Evolutionary conservation across 2,113 vertebrate species (phyloP), one percentile per base, ranked within the genome.

Genomic region (Sander lucioperca): DNA sequence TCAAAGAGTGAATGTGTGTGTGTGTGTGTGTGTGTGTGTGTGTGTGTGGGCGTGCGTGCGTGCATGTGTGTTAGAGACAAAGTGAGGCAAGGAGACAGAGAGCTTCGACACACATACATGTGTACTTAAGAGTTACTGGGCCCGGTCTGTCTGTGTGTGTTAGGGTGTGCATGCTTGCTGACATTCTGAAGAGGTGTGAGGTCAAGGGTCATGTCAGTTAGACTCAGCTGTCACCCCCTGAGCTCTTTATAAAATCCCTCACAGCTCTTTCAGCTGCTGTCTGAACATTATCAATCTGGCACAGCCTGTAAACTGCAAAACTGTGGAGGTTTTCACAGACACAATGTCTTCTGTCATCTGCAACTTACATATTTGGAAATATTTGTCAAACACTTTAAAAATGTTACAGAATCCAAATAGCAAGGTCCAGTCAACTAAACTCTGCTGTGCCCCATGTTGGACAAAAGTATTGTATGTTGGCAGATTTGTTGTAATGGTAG

Each of bases 101-200:
- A 68, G 64, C 59, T 58, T 68, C 13, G 10, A 76, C 33, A 68
- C 18, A n/a, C 15, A 43, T 51, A 10, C 16, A 48, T 39, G 54
- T 74, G 58, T 77, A 43, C 79, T 72, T 81, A 82, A 84, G 64
- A 36, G 51, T 61, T 36, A 68, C 77, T 47, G 61, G 64, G 51
- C 25, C 61, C 39, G 18, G 74, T 77, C 10, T 51, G 83, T 80
- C 23, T 59, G 68, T 58, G 85, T 56, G 59, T 79, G 80, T 86
- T 19, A 58, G 66, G 0, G 1, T 57, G 88, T 82, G 82, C 11
- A 47, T 25, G 76, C 50, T 48, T 84, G 85, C 85, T 87, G 85
- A 91, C 89, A 89, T 89, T 91, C 87, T 90, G 89, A 92, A 90
- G 89, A 93, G 82, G 90, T 92, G 91, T 80, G 79, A 86, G 93